Evolutionary conservation across 2,113 vertebrate species (phyloP), one percentile per base, ranked within the genome.

Genomic region (Myxocyprinus asiaticus): DNA sequence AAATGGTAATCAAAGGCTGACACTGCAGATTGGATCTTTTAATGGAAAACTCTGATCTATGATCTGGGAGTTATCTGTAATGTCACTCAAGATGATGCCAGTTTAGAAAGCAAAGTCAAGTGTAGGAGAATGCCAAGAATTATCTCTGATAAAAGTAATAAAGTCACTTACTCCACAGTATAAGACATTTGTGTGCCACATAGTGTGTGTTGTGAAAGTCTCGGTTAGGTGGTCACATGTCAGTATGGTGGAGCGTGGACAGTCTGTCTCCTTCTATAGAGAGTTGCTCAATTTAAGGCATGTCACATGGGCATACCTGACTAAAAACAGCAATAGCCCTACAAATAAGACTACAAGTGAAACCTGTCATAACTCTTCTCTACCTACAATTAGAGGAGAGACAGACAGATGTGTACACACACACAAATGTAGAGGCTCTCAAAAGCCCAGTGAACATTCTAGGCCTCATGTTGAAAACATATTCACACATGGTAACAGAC

Each of bases 221-320:
- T 50, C 48, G 7, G 44, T 47, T 33, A 4, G 63, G 56, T 14
- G 14, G 44, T 53, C 69, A 45, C 58, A 44, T 62, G 47, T 66
- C 33, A 45, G 5, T 47, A 51, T 50, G 72, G 61, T 67, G 63
- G 65, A 58, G 9, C 15, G 8, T 70, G n/a, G 56, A 83, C 61
- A 7, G n/a, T 45, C 63, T 45, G 62, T 77, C 68, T 76, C 72
- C 72, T 67, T 85, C 67, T 77, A 73, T 4, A 7, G 15, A 65
- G 59, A 67, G 67, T 83, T 85, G 79, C 88, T 87, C 83, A 89
- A 88, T 81, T 79, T 48, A 66, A 61, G 79, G 6, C 59, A 42
- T n/a, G 83, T 88, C 90, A 92, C 89, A 86, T 90, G 90, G 73
- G 50, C 87, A 91, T 89, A 78, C 88, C 87, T 4, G 82, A 72